Evolutionary conservation across 1,140 invertebrate genomes (phyloP).

Genomic region (Arion vulgaris): DNA sequence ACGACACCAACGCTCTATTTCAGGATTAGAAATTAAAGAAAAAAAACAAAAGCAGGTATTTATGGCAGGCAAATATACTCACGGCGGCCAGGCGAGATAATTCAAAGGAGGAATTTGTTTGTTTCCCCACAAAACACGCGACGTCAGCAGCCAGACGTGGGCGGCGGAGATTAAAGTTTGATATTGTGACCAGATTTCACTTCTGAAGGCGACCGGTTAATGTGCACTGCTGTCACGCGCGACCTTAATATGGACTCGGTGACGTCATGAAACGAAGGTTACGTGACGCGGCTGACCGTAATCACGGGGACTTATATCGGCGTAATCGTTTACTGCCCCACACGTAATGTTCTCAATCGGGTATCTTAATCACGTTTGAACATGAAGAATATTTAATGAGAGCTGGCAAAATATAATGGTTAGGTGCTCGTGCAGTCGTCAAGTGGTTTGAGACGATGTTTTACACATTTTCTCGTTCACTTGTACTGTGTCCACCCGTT

Average conservation of each 20-base stretch:
- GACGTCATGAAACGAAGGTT: background rate
- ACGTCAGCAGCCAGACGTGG: slow-evolving; percentile 9
- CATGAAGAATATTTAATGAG: too few species aligned
- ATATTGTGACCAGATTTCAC: slow-evolving; percentile 19
- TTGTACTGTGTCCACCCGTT: too few species aligned
- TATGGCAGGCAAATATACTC: background rate
- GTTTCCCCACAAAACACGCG: slow-evolving; percentile 4
- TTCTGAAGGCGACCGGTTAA: background rate
- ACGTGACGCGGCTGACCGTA: slow-evolving; percentile 8
- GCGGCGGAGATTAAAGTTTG: slow-evolving; percentile 21
- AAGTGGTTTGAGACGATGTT: too few species aligned
- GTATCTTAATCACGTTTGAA: too few species aligned
- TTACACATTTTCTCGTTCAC: too few species aligned
- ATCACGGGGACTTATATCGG: too few species aligned
- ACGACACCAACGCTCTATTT: background rate
- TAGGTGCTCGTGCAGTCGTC: too few species aligned
- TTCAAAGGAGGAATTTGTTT: background rate
- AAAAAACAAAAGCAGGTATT: background rate
- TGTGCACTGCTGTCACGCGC: slow-evolving; percentile 27
- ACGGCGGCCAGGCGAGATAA: background rate
- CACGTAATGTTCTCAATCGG: too few species aligned
- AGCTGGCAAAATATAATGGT: too few species aligned
- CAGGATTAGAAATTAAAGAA: background rate
- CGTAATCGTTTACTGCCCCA: too few species aligned
- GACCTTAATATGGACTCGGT: slow-evolving; percentile 26